Base-by-base conservation (phyloP, 2,888 invertebrate species). In the Trachelus tabidus region DNA sequence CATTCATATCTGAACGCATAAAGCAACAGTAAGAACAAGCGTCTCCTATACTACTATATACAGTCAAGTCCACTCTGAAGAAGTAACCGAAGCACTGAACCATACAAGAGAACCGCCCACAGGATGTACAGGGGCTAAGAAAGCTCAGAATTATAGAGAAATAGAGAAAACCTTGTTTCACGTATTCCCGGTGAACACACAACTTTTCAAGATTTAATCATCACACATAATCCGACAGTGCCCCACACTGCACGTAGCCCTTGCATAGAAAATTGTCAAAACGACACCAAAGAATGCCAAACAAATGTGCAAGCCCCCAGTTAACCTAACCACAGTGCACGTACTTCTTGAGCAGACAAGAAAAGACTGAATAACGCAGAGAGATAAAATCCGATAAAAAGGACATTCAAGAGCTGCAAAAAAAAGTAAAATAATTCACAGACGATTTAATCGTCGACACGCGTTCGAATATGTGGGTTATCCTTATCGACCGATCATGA, bases 111-210 rank as follows among this genome's bases (percentile, higher is more conserved):
- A 77, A 80, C 85, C 85, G 84, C 83, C 85, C 83, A 87, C 86
- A 85, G 84, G 84, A 87, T 87, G 85, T 83, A 80, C 83, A 83
- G 79, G 83, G 82, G 73, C 56, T 56, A 83, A 84, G 84, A 86
- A 86, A 85, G 84, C 81, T 85, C 82, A 82, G 79, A 85, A 85
- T 86, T 85, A 84, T 82, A 86, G 86, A 83, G 86, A 87, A 87
- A 87, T 82, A 86, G 86, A 83, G 86, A 87, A 87, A 87, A 56
- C 56, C 56, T 56, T 23, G 56, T 56, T 56, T 23, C 2, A 56
- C 56, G 56, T 56, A 56, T 56, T 23, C 6, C 23, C 1, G 15
- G 15, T 23, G 23, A 56, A 23, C 15, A 23, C 40, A 56, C 23
- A 15, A 56, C 56, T 56, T 23, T 56, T 23, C 23, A 23, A 23